These are phyloP conservation scores for Idaea straminata DNA, from an alignment of 2,888 invertebrate genomes.

Conservation along the genomic window DNA sequence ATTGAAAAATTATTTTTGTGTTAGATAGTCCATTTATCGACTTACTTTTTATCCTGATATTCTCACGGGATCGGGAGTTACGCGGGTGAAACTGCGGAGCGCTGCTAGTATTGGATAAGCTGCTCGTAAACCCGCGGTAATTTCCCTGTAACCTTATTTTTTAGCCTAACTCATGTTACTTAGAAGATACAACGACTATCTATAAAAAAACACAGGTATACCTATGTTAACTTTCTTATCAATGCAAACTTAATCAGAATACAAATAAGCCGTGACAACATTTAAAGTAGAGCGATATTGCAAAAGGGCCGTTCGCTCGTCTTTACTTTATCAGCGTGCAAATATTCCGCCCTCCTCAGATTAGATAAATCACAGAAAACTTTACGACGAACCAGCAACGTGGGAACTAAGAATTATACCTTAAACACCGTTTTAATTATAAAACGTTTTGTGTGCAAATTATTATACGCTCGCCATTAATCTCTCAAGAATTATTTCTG, in stretches of 20 bases:
- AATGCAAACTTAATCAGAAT: not conserved
- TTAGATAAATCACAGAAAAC: conserved; percentile 71
- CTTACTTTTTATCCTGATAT: too few species aligned
- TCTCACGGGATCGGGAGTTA: too few species aligned
- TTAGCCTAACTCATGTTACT: not conserved
- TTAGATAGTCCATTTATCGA: too few species aligned
- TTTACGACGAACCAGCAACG: conserved; percentile 42
- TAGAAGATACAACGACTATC: not conserved
- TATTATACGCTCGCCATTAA: conserved; percentile 31
- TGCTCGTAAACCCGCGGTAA: too few species aligned
- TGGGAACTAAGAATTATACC: conserved; percentile 52
- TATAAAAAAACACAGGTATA: not conserved
- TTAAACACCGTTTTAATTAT: conserved; percentile 44
- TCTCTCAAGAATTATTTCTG: conserved; percentile 34
- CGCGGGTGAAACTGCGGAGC: too few species aligned
- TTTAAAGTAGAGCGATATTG: conserved; percentile 36
- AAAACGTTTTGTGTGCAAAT: conserved; percentile 37
- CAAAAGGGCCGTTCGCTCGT: conserved; percentile 63
- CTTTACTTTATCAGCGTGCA: conserved; percentile 73
- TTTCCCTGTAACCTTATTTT: too few species aligned
- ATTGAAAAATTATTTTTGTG: too few species aligned
- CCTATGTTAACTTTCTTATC: conserved; percentile 2
- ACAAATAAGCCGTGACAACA: conserved; percentile 12
- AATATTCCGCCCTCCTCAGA: conserved; percentile 71
- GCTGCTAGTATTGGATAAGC: too few species aligned